These are phyloP conservation scores for Carcina quercana DNA, from an alignment of 2,888 invertebrate genomes.

Conservation along the genomic window DNA sequence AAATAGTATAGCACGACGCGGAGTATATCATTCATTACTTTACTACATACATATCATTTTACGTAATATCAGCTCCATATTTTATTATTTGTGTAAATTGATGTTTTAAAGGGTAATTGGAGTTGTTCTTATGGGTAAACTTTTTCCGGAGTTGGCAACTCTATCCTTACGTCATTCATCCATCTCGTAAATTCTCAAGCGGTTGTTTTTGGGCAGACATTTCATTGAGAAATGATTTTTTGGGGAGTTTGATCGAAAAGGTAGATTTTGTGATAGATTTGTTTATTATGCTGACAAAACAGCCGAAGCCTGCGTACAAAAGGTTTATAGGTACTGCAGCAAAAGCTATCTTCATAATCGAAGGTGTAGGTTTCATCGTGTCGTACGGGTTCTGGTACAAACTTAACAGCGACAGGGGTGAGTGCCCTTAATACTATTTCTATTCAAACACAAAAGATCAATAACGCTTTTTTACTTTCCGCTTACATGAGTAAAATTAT, in stretches of 20 bases:
- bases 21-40: too few relatives aligned
- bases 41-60: too few relatives aligned
- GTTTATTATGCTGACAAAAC: constrained; percentile 79
- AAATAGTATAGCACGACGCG: too few relatives aligned
- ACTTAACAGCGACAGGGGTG: constrained; percentile 82
- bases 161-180: neutral
- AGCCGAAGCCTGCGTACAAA: constrained; percentile 71
- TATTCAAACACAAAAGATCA: too few relatives aligned
- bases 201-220: neutral
- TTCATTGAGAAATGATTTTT: too few relatives aligned
- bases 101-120: too few relatives aligned
- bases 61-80: too few relatives aligned
- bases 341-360: constrained; percentile 72
- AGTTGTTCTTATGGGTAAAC: too few relatives aligned
- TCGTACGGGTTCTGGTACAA: constrained; percentile 79
- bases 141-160: neutral
- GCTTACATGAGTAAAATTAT: too few relatives aligned
- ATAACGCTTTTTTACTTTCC: too few relatives aligned
- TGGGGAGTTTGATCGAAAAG: too few relatives aligned
- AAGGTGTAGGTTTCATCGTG: constrained; percentile 73
- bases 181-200: neutral
- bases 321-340: constrained; percentile 69
- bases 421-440: constrained; percentile 22
- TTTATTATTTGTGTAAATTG: too few relatives aligned
- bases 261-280: neutral